Evolutionary conservation across 2,797 vertebrate species (phyloP).

Genomic region (Tiaroga cobitis): DNA sequence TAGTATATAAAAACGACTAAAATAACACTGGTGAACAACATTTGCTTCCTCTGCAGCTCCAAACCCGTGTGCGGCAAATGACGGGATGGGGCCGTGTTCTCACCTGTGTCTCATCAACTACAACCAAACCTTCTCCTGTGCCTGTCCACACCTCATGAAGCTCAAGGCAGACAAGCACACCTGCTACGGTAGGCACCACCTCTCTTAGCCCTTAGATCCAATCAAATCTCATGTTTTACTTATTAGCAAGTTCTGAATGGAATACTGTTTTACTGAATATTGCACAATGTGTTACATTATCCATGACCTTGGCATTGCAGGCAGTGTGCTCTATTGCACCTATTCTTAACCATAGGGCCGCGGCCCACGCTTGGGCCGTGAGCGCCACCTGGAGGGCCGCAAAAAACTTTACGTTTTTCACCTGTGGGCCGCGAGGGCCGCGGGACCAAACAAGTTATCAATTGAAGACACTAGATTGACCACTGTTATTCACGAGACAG

Average conservation of each 20-base stretch:
- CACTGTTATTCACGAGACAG: too few species aligned
- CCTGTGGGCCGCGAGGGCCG: too few species aligned
- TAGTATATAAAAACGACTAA: too few species aligned
- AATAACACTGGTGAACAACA: background rate
- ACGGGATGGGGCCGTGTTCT: constrained; percentile 88
- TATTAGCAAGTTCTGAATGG: background rate
- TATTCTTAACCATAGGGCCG: too few species aligned
- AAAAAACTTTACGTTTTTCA: too few species aligned
- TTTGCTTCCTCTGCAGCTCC: constrained; percentile 78
- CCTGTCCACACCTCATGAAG: constrained; percentile 98
- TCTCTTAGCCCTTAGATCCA: background rate
- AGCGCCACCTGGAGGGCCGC: too few species aligned
- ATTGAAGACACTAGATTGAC: too few species aligned
- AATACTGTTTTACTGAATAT: background rate
- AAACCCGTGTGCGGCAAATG: constrained; percentile 89
- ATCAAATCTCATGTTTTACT: background rate
- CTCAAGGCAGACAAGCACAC: constrained; percentile 88
- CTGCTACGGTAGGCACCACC: constrained; percentile 83
- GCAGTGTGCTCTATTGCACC: too few species aligned
- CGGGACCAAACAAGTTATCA: too few species aligned
- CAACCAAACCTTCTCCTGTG: constrained; percentile 93
- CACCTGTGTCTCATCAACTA: constrained; percentile 98
- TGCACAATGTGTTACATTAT: background rate
- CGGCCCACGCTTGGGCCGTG: too few species aligned
- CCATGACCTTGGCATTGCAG: background rate